phyloP scores from a whole-genome alignment of 2,888 invertebrate species.

The Synergus gifuensis region DNA sequence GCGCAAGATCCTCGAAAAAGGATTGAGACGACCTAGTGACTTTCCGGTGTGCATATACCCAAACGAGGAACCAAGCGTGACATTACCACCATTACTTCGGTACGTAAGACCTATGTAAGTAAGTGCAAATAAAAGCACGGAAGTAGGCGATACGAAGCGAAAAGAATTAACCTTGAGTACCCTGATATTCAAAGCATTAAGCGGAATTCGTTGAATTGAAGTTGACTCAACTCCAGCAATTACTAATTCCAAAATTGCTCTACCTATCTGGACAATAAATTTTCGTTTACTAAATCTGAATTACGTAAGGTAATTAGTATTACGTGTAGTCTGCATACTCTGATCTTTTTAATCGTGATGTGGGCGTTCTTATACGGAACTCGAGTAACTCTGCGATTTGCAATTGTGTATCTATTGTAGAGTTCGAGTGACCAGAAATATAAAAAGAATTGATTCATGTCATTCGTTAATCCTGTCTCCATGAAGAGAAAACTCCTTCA shows the following conservation, averaged over 20 bases:
- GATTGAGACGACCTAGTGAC: conserved; percentile 18
- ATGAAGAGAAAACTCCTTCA: conserved; percentile 11
- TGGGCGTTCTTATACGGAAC: conserved; percentile 57
- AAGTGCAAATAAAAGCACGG: conserved; percentile 11
- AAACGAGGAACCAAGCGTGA: background rate
- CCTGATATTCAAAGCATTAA: background rate
- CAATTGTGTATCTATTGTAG: conserved; percentile 1
- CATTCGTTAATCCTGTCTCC: conserved; percentile 32
- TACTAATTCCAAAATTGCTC: background rate
- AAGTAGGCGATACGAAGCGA: conserved; percentile 7
- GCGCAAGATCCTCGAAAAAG: conserved; percentile 23
- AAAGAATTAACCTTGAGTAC: conserved; percentile 1
- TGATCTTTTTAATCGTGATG: conserved; percentile 30
- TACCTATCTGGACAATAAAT: background rate
- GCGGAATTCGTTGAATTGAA: background rate
- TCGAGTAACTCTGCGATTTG: conserved; percentile 46
- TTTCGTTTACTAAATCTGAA: conserved; percentile 1
- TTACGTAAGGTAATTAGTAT: conserved; percentile 65
- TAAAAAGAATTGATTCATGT: conserved; percentile 29
- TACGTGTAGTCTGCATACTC: conserved; percentile 47
- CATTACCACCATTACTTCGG: background rate
- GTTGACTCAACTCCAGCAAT: background rate
- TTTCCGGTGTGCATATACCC: conserved; percentile 5
- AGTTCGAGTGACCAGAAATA: background rate
- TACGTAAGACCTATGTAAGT: background rate